Conservation (phyloP, 2,888 invertebrate genomes). For the Leucoptera coffeella region DNA sequence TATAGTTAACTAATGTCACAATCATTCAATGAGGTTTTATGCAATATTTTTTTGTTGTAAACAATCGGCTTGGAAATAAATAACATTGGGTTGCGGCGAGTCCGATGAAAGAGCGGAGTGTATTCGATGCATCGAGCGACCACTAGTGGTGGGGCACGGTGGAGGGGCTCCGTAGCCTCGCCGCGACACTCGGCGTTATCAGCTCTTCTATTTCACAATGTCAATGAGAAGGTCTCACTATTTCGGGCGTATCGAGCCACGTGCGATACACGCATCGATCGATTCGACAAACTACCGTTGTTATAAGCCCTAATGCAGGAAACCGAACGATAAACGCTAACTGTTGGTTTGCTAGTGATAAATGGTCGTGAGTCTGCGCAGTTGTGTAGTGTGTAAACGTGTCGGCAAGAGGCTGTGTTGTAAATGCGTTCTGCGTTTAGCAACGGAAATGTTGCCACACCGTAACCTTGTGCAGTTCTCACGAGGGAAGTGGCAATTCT, state of each 20-base stretch:
- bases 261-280: constrained; percentile 9
- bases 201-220: constrained; percentile 51
- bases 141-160: constrained; percentile 19
- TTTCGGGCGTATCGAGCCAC: constrained; percentile 28
- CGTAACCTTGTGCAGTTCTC: constrained; percentile 51
- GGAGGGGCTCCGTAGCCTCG: constrained; percentile 41
- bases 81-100: too few species aligned
- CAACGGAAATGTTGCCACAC: constrained; percentile 50
- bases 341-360: not conserved
- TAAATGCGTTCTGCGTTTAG: constrained; percentile 48
- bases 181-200: constrained; percentile 48
- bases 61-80: too few species aligned
- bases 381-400: constrained; percentile 29
- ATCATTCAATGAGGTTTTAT: too few species aligned
- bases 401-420: constrained; percentile 44
- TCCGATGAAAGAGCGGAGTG: too few species aligned
- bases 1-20: too few species aligned
- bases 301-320: not conserved
- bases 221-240: constrained; percentile 52
- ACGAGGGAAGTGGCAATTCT: constrained; percentile 52
- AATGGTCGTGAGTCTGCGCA: not conserved
- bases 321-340: not conserved
- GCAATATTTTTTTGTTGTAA: too few species aligned
- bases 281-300: not conserved
- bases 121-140: too few species aligned